These are phyloP conservation scores for Peucedramus taeniatus DNA, from an alignment of 2,113 vertebrate species.

Conservation along the genomic window DNA sequence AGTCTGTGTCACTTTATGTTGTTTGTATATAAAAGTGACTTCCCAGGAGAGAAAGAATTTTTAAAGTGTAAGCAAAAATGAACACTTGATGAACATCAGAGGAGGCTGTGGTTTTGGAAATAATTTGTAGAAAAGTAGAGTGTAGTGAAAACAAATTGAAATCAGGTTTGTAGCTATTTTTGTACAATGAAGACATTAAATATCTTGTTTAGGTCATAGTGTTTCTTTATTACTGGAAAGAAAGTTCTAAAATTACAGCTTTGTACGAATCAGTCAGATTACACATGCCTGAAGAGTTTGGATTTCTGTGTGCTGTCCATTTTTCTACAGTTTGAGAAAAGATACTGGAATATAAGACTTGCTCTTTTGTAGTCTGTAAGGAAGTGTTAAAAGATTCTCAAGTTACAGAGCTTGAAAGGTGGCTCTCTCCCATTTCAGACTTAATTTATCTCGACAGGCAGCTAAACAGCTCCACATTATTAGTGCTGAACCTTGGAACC, in stretches of 20 bases:
- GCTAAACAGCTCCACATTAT: neutral
- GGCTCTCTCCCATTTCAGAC: neutral
- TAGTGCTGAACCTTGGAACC: neutral
- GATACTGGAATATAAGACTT: neutral
- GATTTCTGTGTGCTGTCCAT: neutral
- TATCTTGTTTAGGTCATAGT: neutral
- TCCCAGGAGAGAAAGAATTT: conserved; percentile 61
- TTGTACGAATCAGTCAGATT: neutral
- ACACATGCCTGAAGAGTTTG: neutral
- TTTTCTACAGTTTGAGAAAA: neutral
- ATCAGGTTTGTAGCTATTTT: conserved; percentile 54
- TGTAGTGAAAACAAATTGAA: conserved; percentile 34
- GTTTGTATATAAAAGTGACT: conserved; percentile 71
- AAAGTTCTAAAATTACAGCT: neutral
- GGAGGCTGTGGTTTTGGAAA: conserved; percentile 61
- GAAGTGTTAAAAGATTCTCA: neutral
- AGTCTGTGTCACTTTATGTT: conserved; percentile 48
- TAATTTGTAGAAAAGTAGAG: conserved; percentile 57
- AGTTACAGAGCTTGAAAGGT: neutral
- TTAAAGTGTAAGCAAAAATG: conserved; percentile 63
- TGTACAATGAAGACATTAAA: neutral
- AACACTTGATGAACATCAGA: conserved; percentile 56
- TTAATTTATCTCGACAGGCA: neutral
- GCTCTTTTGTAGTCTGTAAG: neutral
- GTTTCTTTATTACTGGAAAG: neutral